Conservation (phyloP, 2,888 invertebrate genomes). For the Steinernema hermaphroditum region DNA sequence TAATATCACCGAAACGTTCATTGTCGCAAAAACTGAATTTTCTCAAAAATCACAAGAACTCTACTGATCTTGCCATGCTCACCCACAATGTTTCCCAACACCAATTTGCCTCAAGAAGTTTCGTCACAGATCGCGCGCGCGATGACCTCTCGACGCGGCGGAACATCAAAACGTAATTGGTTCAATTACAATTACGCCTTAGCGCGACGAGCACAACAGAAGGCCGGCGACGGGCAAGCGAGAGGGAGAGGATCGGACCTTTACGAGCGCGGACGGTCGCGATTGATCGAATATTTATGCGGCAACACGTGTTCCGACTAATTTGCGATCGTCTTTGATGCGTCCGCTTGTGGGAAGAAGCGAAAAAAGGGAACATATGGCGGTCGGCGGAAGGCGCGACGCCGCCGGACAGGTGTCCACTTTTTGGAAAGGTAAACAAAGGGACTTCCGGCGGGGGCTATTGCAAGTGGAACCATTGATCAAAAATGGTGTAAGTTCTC, state of each 20-base stretch:
- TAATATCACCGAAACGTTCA: too few species aligned
- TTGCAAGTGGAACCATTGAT: too few species aligned
- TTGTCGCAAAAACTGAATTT: too few species aligned
- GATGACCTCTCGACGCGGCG: neutral
- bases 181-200: slow-evolving; percentile 26
- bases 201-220: neutral
- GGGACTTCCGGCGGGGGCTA: neutral
- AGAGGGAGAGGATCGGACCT: slow-evolving; percentile 26
- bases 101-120: too few species aligned
- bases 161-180: slow-evolving; percentile 27
- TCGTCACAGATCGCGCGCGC: too few species aligned
- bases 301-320: slow-evolving; percentile 31
- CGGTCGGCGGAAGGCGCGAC: slow-evolving; percentile 6
- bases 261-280: slow-evolving; percentile 22
- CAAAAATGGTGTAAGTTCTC: too few species aligned
- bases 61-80: too few species aligned
- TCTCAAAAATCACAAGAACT: too few species aligned
- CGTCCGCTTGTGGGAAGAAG: slow-evolving; percentile 28
- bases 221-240: neutral
- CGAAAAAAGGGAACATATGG: slow-evolving; percentile 22
- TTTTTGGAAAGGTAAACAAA: slow-evolving; percentile 27
- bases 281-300: slow-evolving; percentile 26
- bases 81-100: too few species aligned
- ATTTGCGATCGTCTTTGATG: slow-evolving; percentile 22
- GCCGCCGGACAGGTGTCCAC: slow-evolving; percentile 10